These are phyloP conservation scores for Aegithalos caudatus DNA, from an alignment of 2,113 vertebrate species.

Conservation along the genomic window DNA sequence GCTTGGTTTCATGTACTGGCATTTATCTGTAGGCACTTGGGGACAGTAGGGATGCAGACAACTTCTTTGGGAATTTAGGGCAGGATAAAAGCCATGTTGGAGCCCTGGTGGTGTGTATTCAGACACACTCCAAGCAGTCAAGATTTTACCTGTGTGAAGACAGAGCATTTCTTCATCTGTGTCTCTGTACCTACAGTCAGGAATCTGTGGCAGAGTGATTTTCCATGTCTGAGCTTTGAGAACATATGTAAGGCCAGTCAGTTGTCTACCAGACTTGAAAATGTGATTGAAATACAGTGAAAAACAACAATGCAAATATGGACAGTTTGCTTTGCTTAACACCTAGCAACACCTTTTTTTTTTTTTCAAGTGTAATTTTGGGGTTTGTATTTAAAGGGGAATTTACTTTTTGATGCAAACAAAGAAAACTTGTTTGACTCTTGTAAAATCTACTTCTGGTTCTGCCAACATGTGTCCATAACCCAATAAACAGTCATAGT, in stretches of 20 bases:
- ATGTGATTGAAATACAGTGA: neutral
- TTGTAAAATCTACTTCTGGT: neutral
- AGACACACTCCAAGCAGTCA: neutral
- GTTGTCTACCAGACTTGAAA: neutral
- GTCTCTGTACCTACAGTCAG: neutral
- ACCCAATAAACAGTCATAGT: accelerated
- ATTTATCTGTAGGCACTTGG: neutral
- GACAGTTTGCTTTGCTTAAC: neutral
- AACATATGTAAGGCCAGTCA: neutral
- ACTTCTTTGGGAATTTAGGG: neutral
- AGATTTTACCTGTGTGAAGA: neutral
- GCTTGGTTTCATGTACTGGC: neutral
- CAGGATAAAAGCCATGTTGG: neutral
- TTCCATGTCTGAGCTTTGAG: neutral
- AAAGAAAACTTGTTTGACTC: neutral
- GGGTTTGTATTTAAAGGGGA: neutral
- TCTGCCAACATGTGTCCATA: accelerated
- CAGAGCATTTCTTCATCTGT: neutral
- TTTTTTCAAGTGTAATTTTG: neutral
- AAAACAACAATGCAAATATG: neutral
- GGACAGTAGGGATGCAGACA: neutral
- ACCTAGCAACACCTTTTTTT: neutral
- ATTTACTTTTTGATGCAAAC: neutral
- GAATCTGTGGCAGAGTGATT: neutral
- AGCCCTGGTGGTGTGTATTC: neutral